phyloP scores from a whole-genome alignment of 2,888 invertebrate species.

The Capitulum mitella region DNA sequence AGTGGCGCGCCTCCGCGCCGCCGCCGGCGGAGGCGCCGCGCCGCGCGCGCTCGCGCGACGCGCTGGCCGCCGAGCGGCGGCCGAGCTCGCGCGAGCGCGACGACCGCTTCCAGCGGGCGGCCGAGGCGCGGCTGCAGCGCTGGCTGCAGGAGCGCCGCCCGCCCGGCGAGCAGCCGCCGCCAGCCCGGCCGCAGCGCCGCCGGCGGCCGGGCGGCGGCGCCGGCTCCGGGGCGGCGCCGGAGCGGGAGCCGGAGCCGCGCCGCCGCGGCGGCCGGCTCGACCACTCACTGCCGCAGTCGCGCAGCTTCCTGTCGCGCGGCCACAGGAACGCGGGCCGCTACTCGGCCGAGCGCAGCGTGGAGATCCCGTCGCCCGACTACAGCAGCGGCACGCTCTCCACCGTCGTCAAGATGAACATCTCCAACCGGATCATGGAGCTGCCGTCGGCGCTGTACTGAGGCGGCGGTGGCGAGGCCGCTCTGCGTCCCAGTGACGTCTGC shows the following conservation, averaged over 20 bases:
- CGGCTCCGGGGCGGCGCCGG: background rate
- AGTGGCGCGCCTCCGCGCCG: background rate
- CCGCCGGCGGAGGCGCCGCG: background rate
- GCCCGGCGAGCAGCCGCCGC: background rate
- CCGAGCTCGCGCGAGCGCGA: background rate
- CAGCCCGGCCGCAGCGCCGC: background rate
- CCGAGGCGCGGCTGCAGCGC: background rate
- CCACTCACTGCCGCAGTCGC: background rate
- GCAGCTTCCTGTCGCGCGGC: background rate
- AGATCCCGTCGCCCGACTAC: constrained; percentile 6
- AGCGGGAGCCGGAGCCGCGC: background rate
- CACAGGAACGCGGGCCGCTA: background rate
- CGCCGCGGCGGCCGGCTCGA: background rate
- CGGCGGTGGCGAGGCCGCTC: no score
- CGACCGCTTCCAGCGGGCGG: background rate
- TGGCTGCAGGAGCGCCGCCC: background rate
- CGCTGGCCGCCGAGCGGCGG: background rate
- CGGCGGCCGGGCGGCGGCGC: background rate
- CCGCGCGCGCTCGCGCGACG: background rate
- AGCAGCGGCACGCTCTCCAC: constrained; percentile 31
- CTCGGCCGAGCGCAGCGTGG: background rate
- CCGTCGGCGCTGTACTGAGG: constrained; percentile 35
- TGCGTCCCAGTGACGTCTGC: no score
- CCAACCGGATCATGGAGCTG: constrained; percentile 33
- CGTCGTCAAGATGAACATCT: constrained; percentile 20